Conservation (phyloP, 2,797 vertebrate genomes). For the Babyrousa celebensis region DNA sequence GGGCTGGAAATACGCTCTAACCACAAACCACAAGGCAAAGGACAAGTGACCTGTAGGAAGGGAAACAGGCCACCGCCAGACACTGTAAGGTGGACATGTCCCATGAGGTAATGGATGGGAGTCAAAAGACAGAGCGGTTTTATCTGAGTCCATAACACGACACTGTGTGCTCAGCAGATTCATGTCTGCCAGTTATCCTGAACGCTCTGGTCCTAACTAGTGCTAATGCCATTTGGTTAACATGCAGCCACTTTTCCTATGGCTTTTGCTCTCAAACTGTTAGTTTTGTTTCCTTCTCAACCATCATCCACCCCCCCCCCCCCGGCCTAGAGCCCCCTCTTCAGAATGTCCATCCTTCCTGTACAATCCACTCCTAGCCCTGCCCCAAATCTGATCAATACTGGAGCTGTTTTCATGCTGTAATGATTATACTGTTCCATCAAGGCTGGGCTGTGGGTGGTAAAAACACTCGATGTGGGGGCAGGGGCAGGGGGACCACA, state of each 20-base stretch:
- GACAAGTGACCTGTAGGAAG: background rate
- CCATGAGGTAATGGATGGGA: background rate
- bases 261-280: background rate
- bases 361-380: background rate
- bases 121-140: background rate
- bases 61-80: background rate
- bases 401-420: background rate
- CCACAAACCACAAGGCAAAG: background rate
- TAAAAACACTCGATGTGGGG: background rate
- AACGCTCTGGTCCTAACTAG: conserved; percentile 23
- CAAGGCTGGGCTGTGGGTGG: conserved; percentile 17
- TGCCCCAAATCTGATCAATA: background rate
- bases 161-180: background rate
- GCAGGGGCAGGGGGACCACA: conserved; percentile 26
- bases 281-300: background rate
- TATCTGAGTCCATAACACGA: background rate
- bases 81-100: too few relatives aligned
- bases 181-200: background rate
- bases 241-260: background rate
- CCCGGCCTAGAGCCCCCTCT: background rate
- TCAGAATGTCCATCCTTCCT: background rate
- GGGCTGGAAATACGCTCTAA: background rate
- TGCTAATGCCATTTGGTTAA: background rate
- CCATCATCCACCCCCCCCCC: background rate
- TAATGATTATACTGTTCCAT: background rate